Percentiles rank a stretch among this genome's conserved stretches.
Conservation (phyloP, 2,888 invertebrate species). For the Lepidocyrtinus sp. region DNA sequence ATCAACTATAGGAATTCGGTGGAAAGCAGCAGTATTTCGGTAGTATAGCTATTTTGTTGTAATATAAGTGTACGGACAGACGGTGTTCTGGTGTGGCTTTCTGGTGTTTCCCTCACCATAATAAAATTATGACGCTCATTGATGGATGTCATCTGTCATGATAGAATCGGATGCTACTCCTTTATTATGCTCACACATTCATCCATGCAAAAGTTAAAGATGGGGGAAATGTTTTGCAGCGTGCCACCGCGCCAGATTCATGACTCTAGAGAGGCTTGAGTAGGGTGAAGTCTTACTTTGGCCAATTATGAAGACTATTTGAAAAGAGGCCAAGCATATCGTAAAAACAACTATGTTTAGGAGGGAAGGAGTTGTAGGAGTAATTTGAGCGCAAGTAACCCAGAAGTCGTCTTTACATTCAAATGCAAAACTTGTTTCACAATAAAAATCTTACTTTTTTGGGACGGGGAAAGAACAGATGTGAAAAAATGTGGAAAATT, state of each 20-base stretch:
- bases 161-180: background rate
- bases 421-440: background rate
- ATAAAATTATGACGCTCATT: conserved; percentile 7
- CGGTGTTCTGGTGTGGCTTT: background rate
- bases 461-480: background rate
- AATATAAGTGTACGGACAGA: background rate
- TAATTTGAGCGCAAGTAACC: no score
- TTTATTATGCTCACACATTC: background rate
- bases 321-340: conserved; percentile 12
- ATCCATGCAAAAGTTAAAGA: background rate
- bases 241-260: no score
- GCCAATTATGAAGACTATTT: background rate
- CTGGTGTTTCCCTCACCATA: background rate
- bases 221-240: background rate
- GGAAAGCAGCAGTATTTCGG: background rate
- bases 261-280: background rate
- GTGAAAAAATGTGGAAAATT: no score
- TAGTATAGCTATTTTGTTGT: no score
- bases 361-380: background rate
- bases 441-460: conserved; percentile 6
- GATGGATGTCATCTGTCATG: conserved; percentile 4
- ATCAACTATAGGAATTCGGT: no score
- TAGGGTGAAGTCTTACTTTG: background rate
- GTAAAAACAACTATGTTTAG: conserved; percentile 10
- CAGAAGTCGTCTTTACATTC: no score